These are phyloP conservation scores for Poecilia latipinna DNA, from an alignment of 2,113 vertebrate species.

Conservation along the genomic window DNA sequence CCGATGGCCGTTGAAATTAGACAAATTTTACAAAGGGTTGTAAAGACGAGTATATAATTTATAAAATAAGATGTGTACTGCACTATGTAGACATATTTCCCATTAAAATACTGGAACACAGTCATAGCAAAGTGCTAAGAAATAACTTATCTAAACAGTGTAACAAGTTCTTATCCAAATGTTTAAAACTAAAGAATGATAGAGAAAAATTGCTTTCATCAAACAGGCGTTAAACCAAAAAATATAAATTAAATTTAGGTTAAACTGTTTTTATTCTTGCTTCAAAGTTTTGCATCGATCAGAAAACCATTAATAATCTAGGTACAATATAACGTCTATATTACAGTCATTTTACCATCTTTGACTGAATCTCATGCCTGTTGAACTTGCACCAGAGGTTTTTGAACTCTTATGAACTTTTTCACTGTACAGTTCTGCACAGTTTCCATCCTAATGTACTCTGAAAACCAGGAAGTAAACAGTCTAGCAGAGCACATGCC, in stretches of 20 bases:
- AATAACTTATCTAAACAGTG: too few species aligned
- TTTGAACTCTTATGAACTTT: constrained; percentile 25
- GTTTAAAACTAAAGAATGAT: not conserved
- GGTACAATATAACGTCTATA: too few species aligned
- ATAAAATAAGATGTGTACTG: not conserved
- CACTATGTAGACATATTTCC: too few species aligned
- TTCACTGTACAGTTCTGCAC: constrained; percentile 41
- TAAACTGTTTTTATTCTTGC: not conserved
- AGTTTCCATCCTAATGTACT: constrained; percentile 16
- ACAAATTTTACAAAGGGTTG: not conserved
- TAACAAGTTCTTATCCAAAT: not conserved
- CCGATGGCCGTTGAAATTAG: not conserved
- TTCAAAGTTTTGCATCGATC: not conserved
- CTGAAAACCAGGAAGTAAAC: constrained; percentile 15
- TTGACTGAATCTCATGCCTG: not conserved
- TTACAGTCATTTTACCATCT: too few species aligned
- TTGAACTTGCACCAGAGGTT: not conserved
- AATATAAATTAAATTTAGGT: too few species aligned
- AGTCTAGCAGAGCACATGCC: constrained; percentile 11
- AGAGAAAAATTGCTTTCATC: not conserved
- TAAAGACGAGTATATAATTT: not conserved
- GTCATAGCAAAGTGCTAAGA: too few species aligned
- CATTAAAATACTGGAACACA: too few species aligned
- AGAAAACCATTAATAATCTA: too few species aligned
- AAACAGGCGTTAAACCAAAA: not conserved